Percentiles rank a stretch among this genome's conserved stretches.
These are phyloP conservation scores for Sorex fumeus DNA, from an alignment of 2,113 vertebrate species.

Conservation along the genomic window DNA sequence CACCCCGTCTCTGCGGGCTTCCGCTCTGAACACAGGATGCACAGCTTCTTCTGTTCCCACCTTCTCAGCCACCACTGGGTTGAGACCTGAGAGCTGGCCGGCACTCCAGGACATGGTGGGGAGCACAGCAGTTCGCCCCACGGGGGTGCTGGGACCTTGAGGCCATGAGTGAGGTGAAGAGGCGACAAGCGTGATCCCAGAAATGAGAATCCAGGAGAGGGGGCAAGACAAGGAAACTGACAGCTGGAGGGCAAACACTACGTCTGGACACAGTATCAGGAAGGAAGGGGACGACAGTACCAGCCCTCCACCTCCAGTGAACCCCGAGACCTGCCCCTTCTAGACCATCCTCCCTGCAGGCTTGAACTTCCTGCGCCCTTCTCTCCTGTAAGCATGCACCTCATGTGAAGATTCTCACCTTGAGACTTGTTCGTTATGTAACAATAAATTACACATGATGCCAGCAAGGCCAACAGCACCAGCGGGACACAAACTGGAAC, in stretches of 20 bases:
- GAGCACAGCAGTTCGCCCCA: neutral
- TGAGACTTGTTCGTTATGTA: neutral
- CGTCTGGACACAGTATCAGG: too few species aligned
- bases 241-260: neutral
- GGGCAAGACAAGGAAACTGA: neutral
- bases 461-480: too few species aligned
- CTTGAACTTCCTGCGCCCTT: neutral
- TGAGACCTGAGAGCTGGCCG: neutral
- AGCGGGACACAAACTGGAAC: too few species aligned
- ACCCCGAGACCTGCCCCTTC: accelerated
- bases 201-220: too few species aligned
- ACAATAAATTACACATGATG: too few species aligned
- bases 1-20: neutral
- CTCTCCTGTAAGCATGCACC: neutral
- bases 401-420: neutral
- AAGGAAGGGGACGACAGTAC: neutral
- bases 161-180: neutral
- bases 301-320: neutral
- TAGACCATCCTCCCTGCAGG: neutral
- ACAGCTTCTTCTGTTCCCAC: neutral
- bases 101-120: neutral
- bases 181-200: too few species aligned
- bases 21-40: neutral
- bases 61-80: neutral
- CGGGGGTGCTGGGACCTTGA: neutral